These are phyloP conservation scores for Patella ulyssiponensis DNA, from an alignment of 2,888 invertebrate genomes.

Conservation along the genomic window DNA sequence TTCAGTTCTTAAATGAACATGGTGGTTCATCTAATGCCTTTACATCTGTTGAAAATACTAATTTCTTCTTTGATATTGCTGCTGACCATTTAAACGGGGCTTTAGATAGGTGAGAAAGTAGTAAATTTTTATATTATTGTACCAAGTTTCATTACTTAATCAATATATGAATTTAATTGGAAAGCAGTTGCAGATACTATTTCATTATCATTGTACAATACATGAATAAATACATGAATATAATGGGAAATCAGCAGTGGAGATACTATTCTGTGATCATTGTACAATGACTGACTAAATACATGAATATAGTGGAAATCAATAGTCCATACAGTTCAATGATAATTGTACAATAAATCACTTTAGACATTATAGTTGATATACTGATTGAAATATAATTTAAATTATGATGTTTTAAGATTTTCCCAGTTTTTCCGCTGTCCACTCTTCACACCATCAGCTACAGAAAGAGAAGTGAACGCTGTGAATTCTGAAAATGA, in stretches of 20 bases:
- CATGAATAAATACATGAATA: too few species aligned
- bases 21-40: conserved; percentile 94
- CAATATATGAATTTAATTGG: too few species aligned
- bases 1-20: conserved; percentile 86
- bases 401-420: conserved; percentile 73
- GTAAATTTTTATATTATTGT: too few species aligned
- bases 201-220: too few species aligned
- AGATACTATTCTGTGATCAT: too few species aligned
- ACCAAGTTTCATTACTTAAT: too few species aligned
- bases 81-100: conserved; percentile 85
- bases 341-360: too few species aligned
- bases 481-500: conserved; percentile 97
- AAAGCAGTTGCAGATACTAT: too few species aligned
- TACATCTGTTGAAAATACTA: conserved; percentile 91
- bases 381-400: background rate
- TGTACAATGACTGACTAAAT: too few species aligned
- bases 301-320: too few species aligned
- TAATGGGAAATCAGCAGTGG: too few species aligned
- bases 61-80: conserved; percentile 92
- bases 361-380: background rate
- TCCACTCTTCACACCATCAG: conserved; percentile 92
- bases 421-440: conserved; percentile 96
- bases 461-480: conserved; percentile 93
- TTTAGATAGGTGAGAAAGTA: conserved; percentile 81
- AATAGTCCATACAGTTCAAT: too few species aligned